phyloP scores from a whole-genome alignment of 1,140 invertebrate species.

The Saccostrea glomerata region DNA sequence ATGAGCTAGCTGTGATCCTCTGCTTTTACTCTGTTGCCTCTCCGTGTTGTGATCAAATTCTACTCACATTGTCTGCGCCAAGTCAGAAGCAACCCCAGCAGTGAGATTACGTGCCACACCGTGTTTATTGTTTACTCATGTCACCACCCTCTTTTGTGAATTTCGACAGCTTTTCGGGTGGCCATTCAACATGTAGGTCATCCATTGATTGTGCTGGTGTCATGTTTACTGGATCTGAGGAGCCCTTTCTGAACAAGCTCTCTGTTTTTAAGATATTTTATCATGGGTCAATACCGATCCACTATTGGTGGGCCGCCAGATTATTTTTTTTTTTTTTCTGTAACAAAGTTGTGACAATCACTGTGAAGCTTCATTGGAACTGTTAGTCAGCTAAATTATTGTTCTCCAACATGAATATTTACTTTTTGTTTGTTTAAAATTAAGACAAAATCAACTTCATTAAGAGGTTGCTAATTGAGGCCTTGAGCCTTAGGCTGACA shows the following conservation, averaged over 20 bases:
- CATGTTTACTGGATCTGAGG: not conserved
- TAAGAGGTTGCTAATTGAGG: not conserved
- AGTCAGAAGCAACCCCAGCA: not conserved
- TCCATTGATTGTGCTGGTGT: not conserved
- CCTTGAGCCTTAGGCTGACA: not conserved
- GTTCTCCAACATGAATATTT: not conserved
- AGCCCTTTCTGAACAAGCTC: not conserved
- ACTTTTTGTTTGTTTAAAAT: not conserved
- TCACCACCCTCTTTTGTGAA: not conserved
- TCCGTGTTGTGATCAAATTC: conserved; percentile 1
- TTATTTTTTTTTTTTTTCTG: not conserved
- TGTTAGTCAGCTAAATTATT: not conserved
- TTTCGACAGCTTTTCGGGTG: too few species aligned
- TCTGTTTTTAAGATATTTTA: not conserved
- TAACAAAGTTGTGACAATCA: conserved; percentile 7
- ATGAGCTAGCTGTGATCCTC: conserved; percentile 12
- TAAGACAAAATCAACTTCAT: not conserved
- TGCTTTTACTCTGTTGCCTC: conserved; percentile 30
- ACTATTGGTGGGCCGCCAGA: not conserved
- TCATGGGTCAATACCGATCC: not conserved
- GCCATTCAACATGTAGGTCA: too few species aligned
- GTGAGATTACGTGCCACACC: not conserved
- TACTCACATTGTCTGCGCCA: not conserved
- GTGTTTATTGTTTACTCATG: not conserved
- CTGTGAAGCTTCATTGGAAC: not conserved